Base-by-base conservation (phyloP, 2,113 vertebrate species). In the Dolichotis patagonum region DNA sequence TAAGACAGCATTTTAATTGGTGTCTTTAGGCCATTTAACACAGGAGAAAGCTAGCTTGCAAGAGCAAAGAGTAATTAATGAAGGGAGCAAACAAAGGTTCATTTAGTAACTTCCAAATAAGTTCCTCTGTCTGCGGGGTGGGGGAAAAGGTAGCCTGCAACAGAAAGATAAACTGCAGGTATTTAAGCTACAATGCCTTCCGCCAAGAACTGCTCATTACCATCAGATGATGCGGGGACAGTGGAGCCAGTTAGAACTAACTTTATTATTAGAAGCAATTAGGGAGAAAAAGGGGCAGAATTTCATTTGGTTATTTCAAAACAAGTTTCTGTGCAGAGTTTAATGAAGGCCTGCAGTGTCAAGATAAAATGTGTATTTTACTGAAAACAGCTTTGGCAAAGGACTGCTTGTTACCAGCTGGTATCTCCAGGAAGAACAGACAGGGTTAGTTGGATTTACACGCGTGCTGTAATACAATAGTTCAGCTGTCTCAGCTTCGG, bases 191-290 rank as follows among this genome's bases (percentile, higher is more conserved):
- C 78, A 95, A 94, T 52, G 92, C 95, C 56, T 98, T 98, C 93
- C 26, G 91, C 96, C 97, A 95, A 54, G 67, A 58, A 69, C 17
- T 88, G 92, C 86, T 98, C 97, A 98, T 98, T 97, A 97, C 92
- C 91, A 96, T 97, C 96, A 89, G 97, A 96, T 96, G 90, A 35
- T 35, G 83, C 35, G 11, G 84, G 60, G 88, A 88, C 92, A 77
- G 85, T 78, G 83, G 90, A 94, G 88, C 95, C 96, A 93, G 96
- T 96, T 24, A 96, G 91, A 96, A 95, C 96, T 96, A 97, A 98
- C 97, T 98, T 98, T 97, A 98, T 98, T 98, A 98, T 98, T 98
- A 97, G 98, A 98, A 97, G 95, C 97, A 98, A 97, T 98, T 98
- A 98, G 65, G 95, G 71, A 88, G 97, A 84, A 96, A 98, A 93